Base-by-base conservation (phyloP, 2,888 invertebrate species). In the Metallyticus violacea region DNA sequence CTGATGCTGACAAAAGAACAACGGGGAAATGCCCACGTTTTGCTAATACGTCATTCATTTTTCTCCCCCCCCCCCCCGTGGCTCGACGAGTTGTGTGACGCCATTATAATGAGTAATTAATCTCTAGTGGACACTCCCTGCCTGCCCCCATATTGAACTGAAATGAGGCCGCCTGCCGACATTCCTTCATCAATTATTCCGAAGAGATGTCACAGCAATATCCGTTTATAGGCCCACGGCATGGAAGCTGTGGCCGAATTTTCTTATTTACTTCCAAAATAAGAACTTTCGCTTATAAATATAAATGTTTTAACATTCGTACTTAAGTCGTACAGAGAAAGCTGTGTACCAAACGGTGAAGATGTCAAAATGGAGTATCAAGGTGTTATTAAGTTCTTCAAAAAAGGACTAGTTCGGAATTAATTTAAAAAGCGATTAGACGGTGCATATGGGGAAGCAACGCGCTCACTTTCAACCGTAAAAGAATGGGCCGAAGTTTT, bases 91-190 rank as follows among this genome's bases (percentile, higher is more conserved):
- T 7, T 7, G 79, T 27, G n/a, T 80, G 29, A 80, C 27, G 25
- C 76, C 76, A 82, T 82, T 62, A 82, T 82, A 62, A 62, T 27
- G 82, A 40, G 82, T 76, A 82, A 82, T 82, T 82, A 82, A 82
- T 82, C 82, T 82, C 76, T 76, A 22, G 76, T 30, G 82, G 82
- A 40, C 82, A 82, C 62, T 62, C 27, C 22, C 26, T n/a, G 62
- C 9, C 2, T 27, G 27, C 76, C 82, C 27, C 30, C 40, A 76
- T 82, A 82, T 76, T 82, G 82, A 82, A 82, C 22, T 81, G 28
- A 81, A 30, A 26, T 81, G 25, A 29, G 28, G 7, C 28, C 79
- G 29, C 28, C 27, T 6, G 79, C 40, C 22, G 40, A 62, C 40
- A 62, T 62, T 4, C 40, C 40, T 62, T 62, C 40, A 62, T 62